These are phyloP conservation scores for Actias luna DNA, from an alignment of 2,888 invertebrate species.

Conservation along the genomic window DNA sequence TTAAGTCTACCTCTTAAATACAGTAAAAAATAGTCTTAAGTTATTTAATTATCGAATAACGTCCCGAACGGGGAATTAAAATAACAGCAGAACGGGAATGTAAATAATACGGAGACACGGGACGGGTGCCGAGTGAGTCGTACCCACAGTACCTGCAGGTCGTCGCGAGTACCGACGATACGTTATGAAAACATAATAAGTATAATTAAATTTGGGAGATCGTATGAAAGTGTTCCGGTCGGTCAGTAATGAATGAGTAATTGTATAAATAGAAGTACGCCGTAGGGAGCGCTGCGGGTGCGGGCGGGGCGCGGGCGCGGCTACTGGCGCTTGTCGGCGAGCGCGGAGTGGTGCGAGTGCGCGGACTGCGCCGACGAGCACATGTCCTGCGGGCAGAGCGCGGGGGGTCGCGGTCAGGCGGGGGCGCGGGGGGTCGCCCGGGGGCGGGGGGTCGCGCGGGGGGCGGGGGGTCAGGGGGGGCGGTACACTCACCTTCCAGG, in stretches of 20 bases:
- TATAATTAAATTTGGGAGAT: no score
- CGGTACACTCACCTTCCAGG: slow-evolving; percentile 82
- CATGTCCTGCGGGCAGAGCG: slow-evolving; percentile 48
- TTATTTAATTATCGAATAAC: no score
- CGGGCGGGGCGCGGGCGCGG: slow-evolving; percentile 22
- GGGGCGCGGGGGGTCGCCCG: no score
- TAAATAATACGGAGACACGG: no score
- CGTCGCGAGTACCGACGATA: background rate
- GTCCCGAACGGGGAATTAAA: no score
- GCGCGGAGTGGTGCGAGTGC: slow-evolving; percentile 71
- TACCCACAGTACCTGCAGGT: no score
- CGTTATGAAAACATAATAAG: no score
- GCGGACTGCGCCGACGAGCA: slow-evolving; percentile 80
- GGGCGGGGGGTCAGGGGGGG: background rate
- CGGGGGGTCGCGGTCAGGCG: background rate
- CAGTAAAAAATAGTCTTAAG: background rate
- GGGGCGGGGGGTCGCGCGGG: background rate
- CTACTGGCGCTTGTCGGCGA: slow-evolving; percentile 53
- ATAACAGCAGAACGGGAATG: no score
- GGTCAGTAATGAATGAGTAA: background rate
- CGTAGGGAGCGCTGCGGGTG: background rate
- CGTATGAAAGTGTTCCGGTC: background rate
- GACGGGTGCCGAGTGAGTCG: no score
- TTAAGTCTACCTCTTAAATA: background rate
- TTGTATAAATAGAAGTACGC: background rate